phyloP scores from a whole-genome alignment of 2,797 vertebrate species.

The Sebastes oblongus region DNA sequence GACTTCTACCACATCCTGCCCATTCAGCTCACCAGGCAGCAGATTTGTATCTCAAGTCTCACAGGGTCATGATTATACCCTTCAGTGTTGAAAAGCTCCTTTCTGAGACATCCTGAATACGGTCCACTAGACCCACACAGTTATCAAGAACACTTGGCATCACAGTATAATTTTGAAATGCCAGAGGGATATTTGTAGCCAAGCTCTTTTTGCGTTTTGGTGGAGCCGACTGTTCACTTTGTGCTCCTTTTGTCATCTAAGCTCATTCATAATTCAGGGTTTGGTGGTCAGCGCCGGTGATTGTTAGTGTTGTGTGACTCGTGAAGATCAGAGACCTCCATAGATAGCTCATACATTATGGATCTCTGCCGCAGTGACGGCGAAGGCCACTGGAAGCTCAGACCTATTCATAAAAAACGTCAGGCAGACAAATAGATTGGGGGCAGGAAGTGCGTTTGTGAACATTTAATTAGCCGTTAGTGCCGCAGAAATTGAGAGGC shows the following conservation, averaged over 20 bases:
- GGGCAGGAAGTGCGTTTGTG: slow-evolving; percentile 60
- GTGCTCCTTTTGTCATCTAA: slow-evolving; percentile 34
- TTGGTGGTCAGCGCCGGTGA: slow-evolving; percentile 55
- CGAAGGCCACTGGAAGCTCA: slow-evolving; percentile 15
- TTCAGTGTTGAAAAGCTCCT: slow-evolving; percentile 28
- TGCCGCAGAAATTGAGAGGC: slow-evolving; percentile 47
- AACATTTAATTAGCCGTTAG: slow-evolving; percentile 63
- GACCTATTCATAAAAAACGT: slow-evolving; percentile 52
- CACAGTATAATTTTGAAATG: slow-evolving; percentile 24
- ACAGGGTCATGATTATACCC: slow-evolving; percentile 57
- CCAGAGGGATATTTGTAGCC: slow-evolving; percentile 32
- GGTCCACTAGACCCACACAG: neutral
- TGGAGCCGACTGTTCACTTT: neutral
- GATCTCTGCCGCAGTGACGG: slow-evolving; percentile 43
- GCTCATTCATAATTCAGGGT: slow-evolving; percentile 75
- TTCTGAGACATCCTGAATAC: slow-evolving; percentile 30
- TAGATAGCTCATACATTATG: slow-evolving; percentile 71
- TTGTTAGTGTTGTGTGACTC: slow-evolving; percentile 70
- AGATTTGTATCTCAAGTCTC: slow-evolving; percentile 60
- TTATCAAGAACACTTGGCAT: slow-evolving; percentile 35
- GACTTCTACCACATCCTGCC: slow-evolving; percentile 67
- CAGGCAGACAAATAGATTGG: slow-evolving; percentile 29
- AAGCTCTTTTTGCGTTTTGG: slow-evolving; percentile 13
- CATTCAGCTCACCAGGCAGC: slow-evolving; percentile 45
- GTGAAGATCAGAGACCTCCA: slow-evolving; percentile 64